A percentile compares a stretch with the other conserved stretches of the same genome.
phyloP scores from a whole-genome alignment of 2,113 vertebrate genomes.

The Plestiodon gilberti region DNA sequence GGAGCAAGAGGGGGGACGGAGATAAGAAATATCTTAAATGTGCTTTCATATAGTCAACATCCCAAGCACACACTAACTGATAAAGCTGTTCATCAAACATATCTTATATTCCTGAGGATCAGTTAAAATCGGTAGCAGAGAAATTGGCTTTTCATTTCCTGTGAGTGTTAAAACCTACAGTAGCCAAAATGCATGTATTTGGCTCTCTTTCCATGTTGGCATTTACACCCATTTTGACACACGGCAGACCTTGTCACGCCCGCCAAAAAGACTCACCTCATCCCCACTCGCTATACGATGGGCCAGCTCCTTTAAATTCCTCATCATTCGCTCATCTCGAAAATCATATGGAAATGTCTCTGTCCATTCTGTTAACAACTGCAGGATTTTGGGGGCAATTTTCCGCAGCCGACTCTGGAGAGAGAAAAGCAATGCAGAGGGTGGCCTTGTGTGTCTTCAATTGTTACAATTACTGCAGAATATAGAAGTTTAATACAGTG shows the following conservation, averaged over 20 bases:
- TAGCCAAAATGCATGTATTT: not conserved
- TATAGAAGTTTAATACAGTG: not conserved
- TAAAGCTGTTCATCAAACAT: too few species aligned
- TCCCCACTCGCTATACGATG: slow-evolving; percentile 85
- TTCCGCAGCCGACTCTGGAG: slow-evolving; percentile 82
- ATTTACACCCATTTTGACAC: not conserved
- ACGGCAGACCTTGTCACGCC: too few species aligned
- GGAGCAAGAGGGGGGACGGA: not conserved
- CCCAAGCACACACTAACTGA: too few species aligned
- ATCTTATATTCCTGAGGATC: too few species aligned
- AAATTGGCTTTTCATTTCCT: not conserved
- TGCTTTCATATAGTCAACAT: not conserved
- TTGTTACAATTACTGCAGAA: not conserved
- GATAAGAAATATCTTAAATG: too few species aligned
- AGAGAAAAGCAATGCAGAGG: slow-evolving; percentile 24
- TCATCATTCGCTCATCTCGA: slow-evolving; percentile 92
- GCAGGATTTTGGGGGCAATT: slow-evolving; percentile 90
- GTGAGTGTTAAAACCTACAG: not conserved
- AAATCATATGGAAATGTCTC: slow-evolving; percentile 95
- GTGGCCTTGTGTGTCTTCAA: not conserved
- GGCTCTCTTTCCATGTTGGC: not conserved
- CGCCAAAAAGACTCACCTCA: slow-evolving; percentile 79
- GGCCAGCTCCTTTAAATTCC: slow-evolving; percentile 88
- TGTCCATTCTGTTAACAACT: slow-evolving; percentile 91
- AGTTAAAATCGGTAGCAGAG: too few species aligned